phyloP scores from a whole-genome alignment of 1,140 invertebrate species.

The Oedothorax gibbosus region DNA sequence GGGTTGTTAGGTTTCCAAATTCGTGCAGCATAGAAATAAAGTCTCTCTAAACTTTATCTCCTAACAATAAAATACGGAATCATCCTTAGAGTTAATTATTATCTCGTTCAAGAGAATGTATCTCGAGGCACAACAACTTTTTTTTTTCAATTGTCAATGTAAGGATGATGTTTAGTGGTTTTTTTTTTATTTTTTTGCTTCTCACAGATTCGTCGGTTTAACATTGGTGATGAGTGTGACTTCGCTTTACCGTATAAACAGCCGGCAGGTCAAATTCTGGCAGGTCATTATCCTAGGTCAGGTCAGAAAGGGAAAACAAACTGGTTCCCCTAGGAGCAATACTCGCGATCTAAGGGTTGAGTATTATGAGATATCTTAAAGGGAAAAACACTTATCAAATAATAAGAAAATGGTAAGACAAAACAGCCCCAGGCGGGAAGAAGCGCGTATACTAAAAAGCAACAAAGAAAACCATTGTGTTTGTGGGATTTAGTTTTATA shows the following conservation, averaged over 20 bases:
- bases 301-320: slow-evolving; percentile 41
- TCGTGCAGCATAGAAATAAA: too few species aligned
- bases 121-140: not conserved
- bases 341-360: slow-evolving; percentile 11
- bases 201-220: not conserved
- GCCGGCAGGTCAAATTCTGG: slow-evolving; percentile 4
- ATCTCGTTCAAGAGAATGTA: not conserved
- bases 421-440: not conserved
- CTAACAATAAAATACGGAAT: too few species aligned
- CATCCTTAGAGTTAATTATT: not conserved
- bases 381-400: not conserved
- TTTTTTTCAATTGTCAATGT: not conserved
- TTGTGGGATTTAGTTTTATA: too few species aligned
- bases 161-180: too few species aligned
- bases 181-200: not conserved
- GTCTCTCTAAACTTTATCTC: too few species aligned
- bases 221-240: not conserved
- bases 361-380: slow-evolving; percentile 17
- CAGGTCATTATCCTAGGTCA: slow-evolving; percentile 34
- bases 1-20: too few species aligned
- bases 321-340: slow-evolving; percentile 30
- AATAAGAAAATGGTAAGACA: not conserved
- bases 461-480: too few species aligned
- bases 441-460: too few species aligned
- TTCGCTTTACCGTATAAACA: slow-evolving; percentile 25